phyloP scores from a whole-genome alignment of 2,888 invertebrate genomes.

The Anthrax anthrax region DNA sequence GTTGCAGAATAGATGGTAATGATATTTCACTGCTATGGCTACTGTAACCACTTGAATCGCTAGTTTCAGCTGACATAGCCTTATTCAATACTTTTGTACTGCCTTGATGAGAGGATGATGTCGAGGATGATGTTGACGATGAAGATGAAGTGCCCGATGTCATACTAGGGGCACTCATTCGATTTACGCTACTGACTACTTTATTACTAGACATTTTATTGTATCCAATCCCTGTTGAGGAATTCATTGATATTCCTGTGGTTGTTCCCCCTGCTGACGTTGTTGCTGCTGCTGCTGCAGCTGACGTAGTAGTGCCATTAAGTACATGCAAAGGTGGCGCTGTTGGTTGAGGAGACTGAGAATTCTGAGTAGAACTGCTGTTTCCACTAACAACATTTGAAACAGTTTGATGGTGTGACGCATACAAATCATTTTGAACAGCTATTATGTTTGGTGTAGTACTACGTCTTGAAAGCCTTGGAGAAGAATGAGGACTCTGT shows the following conservation, averaged over 20 bases:
- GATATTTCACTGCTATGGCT: conserved; percentile 1
- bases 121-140: conserved; percentile 19
- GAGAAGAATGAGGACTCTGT: conserved; percentile 44
- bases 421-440: conserved; percentile 31
- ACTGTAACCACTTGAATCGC: conserved; percentile 11
- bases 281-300: conserved; percentile 4
- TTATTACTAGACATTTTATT: neutral
- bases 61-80: conserved; percentile 19
- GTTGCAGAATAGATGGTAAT: neutral
- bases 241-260: conserved; percentile 9
- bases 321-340: conserved; percentile 25
- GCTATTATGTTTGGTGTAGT: conserved; percentile 32
- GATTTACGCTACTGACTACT: conserved; percentile 17
- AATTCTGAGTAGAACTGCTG: conserved; percentile 11
- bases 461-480: conserved; percentile 37
- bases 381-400: conserved; percentile 10
- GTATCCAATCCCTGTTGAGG: conserved; percentile 8
- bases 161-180: conserved; percentile 32
- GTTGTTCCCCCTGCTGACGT: too few relatives aligned
- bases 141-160: too few relatives aligned
- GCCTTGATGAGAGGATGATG: conserved; percentile 8
- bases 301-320: conserved; percentile 12
- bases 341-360: conserved; percentile 21
- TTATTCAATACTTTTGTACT: conserved; percentile 14
- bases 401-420: conserved; percentile 19